phyloP scores from a whole-genome alignment of 2,888 invertebrate species.

The Pachymerium ferrugineum region DNA sequence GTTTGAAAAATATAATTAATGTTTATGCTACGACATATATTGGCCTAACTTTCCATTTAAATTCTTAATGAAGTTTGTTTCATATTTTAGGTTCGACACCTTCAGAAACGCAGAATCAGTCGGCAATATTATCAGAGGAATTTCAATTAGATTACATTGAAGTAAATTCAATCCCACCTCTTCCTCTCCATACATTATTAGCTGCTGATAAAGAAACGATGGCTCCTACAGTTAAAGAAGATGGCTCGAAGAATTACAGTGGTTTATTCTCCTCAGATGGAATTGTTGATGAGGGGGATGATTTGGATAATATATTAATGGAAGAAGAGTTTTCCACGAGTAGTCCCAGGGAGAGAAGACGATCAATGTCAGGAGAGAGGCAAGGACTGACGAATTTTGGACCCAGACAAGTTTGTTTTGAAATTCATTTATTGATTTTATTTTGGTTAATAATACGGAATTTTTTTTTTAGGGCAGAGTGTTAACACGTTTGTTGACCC shows the following conservation, averaged over 20 bases:
- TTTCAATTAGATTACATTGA: conserved; percentile 88
- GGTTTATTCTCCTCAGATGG: conserved; percentile 75
- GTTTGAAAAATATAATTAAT: too few species aligned
- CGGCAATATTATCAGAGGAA: conserved; percentile 73
- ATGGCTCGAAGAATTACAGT: conserved; percentile 65
- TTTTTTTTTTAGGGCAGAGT: conserved; percentile 58
- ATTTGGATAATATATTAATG: conserved; percentile 55
- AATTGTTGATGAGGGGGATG: conserved; percentile 59
- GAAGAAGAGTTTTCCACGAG: conserved; percentile 60
- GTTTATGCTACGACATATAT: too few species aligned
- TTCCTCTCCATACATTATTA: conserved; percentile 92
- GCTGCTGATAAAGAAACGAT: conserved; percentile 67
- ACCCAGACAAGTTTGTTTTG: conserved; percentile 62
- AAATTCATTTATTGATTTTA: not conserved
- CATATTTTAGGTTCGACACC: too few species aligned
- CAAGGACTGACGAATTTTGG: conserved; percentile 66
- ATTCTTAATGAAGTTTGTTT: too few species aligned
- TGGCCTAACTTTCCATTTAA: too few species aligned
- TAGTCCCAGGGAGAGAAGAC: conserved; percentile 32
- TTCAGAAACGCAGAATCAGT: conserved; percentile 67
- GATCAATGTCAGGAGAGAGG: conserved; percentile 35
- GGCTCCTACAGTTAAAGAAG: conserved; percentile 32
- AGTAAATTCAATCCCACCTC: conserved; percentile 93
- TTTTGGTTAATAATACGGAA: conserved; percentile 28
- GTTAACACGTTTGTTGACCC: conserved; percentile 83